Evolutionary conservation across 1,140 invertebrate genomes (phyloP).

Genomic region (Chlorops oryzae): DNA sequence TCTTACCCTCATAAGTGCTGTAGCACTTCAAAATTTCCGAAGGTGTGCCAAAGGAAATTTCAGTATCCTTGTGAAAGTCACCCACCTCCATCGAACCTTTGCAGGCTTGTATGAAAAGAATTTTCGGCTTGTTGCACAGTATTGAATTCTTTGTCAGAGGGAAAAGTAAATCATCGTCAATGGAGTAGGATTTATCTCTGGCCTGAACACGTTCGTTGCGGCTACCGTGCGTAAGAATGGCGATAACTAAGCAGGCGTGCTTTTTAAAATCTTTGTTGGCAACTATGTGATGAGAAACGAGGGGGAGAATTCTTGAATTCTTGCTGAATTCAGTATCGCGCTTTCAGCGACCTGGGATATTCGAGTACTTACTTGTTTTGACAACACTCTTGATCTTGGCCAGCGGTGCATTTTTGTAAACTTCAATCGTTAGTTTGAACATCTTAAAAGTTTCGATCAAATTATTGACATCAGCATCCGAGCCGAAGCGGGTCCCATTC

Average conservation of each 20-base stretch:
- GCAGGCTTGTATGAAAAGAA: conserved; percentile 42
- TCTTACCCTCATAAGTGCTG: conserved; percentile 37
- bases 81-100: conserved; percentile 25
- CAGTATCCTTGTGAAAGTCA: conserved; percentile 32
- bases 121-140: conserved; percentile 34
- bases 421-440: conserved; percentile 30
- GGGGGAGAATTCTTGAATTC: too few species aligned
- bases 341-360: too few species aligned
- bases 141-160: conserved; percentile 33
- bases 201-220: conserved; percentile 28
- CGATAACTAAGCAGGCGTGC: conserved; percentile 25
- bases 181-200: conserved; percentile 31
- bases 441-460: conserved; percentile 23
- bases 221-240: conserved; percentile 27
- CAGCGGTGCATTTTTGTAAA: conserved; percentile 29
- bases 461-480: conserved; percentile 28
- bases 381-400: conserved; percentile 22
- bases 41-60: conserved; percentile 21
- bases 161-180: conserved; percentile 36
- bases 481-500: conserved; percentile 29
- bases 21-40: conserved; percentile 43
- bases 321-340: not conserved
- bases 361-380: conserved; percentile 24
- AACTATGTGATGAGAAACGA: conserved; percentile 20
- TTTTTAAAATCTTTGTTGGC: conserved; percentile 30